A percentile compares a stretch with the other conserved stretches of the same genome.
Evolutionary conservation across 2,888 invertebrate genomes (phyloP).

Genomic region (Dryomyza anilis): DNA sequence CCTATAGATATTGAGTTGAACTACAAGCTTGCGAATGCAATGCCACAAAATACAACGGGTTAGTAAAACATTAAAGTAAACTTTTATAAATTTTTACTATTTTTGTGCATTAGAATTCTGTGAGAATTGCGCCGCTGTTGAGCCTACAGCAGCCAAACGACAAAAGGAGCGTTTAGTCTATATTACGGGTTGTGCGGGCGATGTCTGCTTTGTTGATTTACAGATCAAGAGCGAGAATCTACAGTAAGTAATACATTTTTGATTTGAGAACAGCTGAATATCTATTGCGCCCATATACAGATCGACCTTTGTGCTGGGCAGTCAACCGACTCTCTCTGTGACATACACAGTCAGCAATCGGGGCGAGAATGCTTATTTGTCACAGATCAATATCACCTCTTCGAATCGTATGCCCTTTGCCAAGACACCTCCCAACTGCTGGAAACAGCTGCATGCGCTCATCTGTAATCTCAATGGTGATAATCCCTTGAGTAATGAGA

Average conservation of each 20-base stretch:
- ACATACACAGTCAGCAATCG: slow-evolving; percentile 58
- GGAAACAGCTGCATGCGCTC: slow-evolving; percentile 44
- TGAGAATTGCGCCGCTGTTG: neutral
- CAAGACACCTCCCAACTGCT: slow-evolving; percentile 56
- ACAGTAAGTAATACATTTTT: slow-evolving; percentile 43
- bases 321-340: slow-evolving; percentile 50
- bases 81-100: no score
- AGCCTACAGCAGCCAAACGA: no score
- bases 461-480: slow-evolving; percentile 56
- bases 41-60: no score
- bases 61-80: no score
- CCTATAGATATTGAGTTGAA: no score
- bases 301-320: slow-evolving; percentile 54
- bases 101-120: neutral
- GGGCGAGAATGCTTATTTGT: slow-evolving; percentile 63
- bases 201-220: slow-evolving; percentile 59
- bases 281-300: slow-evolving; percentile 38
- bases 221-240: slow-evolving; percentile 48
- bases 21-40: no score
- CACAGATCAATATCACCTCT: slow-evolving; percentile 61
- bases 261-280: no score
- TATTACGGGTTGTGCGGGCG: slow-evolving; percentile 58
- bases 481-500: slow-evolving; percentile 49
- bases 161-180: no score
- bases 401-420: slow-evolving; percentile 58